These are phyloP conservation scores for Apistogramma diplotaenia DNA, from an alignment of 2,113 vertebrate genomes.

Conservation along the genomic window DNA sequence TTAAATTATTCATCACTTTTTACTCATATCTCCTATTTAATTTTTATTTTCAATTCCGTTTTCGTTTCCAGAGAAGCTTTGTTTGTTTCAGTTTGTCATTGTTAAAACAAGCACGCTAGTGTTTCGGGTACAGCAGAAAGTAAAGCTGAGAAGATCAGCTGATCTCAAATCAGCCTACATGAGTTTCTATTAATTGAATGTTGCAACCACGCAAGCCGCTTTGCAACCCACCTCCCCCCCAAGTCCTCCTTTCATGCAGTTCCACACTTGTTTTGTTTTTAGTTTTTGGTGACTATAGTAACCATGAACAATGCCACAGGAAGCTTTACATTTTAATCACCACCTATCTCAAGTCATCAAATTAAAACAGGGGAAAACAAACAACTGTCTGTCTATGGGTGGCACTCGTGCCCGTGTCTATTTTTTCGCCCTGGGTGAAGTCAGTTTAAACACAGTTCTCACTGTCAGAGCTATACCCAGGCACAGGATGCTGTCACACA, in stretches of 20 bases:
- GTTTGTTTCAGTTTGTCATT: not conserved
- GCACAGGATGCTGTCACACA: constrained; percentile 22
- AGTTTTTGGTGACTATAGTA: not conserved
- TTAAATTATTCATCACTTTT: not conserved
- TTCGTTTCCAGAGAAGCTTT: not conserved
- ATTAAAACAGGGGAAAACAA: constrained; percentile 21
- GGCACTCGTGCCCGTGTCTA: not conserved
- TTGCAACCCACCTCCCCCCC: not conserved
- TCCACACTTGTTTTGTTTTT: not conserved
- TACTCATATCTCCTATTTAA: not conserved
- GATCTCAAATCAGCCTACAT: not conserved
- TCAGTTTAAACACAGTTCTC: constrained; percentile 1
- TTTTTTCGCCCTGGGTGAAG: not conserved
- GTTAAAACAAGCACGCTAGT: not conserved
- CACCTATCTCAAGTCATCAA: not conserved
- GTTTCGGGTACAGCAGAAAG: accelerated
- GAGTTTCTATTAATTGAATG: not conserved
- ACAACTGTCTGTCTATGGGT: not conserved
- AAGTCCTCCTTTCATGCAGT: accelerated
- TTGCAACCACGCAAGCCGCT: not conserved
- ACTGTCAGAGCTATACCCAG: constrained; percentile 25
- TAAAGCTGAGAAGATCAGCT: not conserved
- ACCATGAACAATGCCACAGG: not conserved
- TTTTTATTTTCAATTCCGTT: not conserved
- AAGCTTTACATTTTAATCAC: not conserved